Conservation (phyloP, 2,888 invertebrate species). For the Rhynchonema sp. region DNA sequence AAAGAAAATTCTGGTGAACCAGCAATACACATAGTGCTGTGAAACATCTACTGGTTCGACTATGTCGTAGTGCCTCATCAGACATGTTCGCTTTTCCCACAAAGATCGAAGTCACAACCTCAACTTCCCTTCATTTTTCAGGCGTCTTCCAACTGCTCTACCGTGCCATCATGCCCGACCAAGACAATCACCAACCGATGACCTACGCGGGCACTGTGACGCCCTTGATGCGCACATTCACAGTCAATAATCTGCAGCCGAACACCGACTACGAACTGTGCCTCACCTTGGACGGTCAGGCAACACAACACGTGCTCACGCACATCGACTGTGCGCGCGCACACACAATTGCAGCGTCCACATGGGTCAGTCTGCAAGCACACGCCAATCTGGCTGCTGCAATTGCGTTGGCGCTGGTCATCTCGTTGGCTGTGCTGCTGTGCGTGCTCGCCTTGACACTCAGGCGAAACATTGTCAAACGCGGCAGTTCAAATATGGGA, state of each 20-base stretch:
- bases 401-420: not conserved
- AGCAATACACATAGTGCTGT: too few relatives aligned
- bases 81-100: too few relatives aligned
- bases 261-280: constrained; percentile 32
- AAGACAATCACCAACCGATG: too few relatives aligned
- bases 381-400: not conserved
- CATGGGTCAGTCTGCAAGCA: not conserved
- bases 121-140: too few relatives aligned
- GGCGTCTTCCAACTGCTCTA: constrained; percentile 28
- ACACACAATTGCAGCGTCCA: too few relatives aligned
- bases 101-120: too few relatives aligned
- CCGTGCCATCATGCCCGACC: too few relatives aligned
- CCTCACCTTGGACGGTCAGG: constrained; percentile 28
- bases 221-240: constrained; percentile 25
- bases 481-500: not conserved
- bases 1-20: too few relatives aligned
- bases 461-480: not conserved
- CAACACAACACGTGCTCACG: constrained; percentile 26
- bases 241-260: constrained; percentile 30
- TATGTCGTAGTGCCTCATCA: too few relatives aligned
- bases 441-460: not conserved
- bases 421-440: not conserved
- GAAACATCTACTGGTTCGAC: too few relatives aligned
- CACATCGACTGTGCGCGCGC: too few relatives aligned
- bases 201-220: constrained; percentile 16